Evolutionary conservation across 2,113 vertebrate genomes (phyloP), one percentile per base, ranked within the genome.

Genomic region (Pungitius pungitius): DNA sequence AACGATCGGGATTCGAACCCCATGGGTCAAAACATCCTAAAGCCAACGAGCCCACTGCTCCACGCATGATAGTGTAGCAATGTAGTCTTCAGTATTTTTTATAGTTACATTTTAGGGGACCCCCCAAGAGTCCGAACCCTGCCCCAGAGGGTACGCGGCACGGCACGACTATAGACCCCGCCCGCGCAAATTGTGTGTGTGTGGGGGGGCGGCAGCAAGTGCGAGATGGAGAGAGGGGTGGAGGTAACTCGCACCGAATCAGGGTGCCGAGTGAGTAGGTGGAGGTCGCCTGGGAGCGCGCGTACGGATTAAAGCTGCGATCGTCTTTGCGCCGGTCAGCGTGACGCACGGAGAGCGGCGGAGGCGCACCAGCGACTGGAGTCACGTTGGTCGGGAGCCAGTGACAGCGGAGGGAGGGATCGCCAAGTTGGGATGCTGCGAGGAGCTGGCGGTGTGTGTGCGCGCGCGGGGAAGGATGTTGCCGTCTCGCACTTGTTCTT

Each of bases 371-470:
- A 70, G 40, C 11, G 51, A 22, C 61, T 0, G 76, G 78, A 85
- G 74, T 69, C 81, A 27, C 82, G 22, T 70, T 75, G 86, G 85
- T 82, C 58, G 15, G 17, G 67, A 86, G 67, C 80, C 85, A 77
- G 85, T 11, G 66, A 40, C 47, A 45, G 81, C 69, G 66, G 87
- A 80, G 69, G 84, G 72, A n/a, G n/a, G n/a, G 33, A 83, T 77
- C 73, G 73, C 61, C 69, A 86, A 86, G 86, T 89, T 88, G 82
- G 73, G 74, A 77, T 59, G 84, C 83, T 52, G 79, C 27, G 33
- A 3, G 52, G 74, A 73, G 81, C 67, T 26, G 9, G 60, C 24
- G 64, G 42, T n/a, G 58, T 17, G 60, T 17, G 54, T 10, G 43
- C 2, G n/a, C 8, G 40, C 11, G 20, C 12, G 30, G 8, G 45